Evolutionary conservation across 1,140 invertebrate genomes (phyloP).

Genomic region (Radopholus similis): DNA sequence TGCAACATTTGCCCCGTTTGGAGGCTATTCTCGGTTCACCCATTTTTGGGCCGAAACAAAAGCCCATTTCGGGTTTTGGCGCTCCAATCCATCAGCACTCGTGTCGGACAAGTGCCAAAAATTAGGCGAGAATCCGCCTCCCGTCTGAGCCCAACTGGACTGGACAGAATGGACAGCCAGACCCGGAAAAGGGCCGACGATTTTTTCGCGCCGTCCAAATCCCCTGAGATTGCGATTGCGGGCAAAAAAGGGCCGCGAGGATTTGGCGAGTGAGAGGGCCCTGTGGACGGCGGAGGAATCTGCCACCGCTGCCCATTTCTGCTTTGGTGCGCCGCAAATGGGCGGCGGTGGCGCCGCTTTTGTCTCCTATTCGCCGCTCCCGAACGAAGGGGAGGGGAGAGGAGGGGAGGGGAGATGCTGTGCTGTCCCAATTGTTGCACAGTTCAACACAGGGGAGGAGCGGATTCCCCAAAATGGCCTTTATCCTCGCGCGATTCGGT

Average conservation of each 20-base stretch:
- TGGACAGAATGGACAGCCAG: too few relatives aligned
- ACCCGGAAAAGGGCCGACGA: too few relatives aligned
- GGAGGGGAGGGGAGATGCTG: not conserved
- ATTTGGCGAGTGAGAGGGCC: not conserved
- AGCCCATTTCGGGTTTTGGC: too few relatives aligned
- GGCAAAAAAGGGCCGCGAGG: too few relatives aligned
- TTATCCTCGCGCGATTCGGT: not conserved
- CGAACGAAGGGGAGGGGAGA: not conserved
- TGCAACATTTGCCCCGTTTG: too few relatives aligned
- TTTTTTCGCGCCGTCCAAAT: slow-evolving; percentile 3
- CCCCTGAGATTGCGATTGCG: not conserved
- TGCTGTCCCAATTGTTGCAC: not conserved
- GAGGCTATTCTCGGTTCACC: too few relatives aligned
- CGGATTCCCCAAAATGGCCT: not conserved
- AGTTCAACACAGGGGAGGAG: not conserved
- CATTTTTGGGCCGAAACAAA: too few relatives aligned
- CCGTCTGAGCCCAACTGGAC: too few relatives aligned
- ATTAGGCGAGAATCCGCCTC: too few relatives aligned
- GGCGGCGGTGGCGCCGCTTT: not conserved
- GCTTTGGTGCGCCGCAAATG: not conserved
- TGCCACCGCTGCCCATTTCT: not conserved
- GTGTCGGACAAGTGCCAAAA: too few relatives aligned
- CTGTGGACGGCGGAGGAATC: not conserved
- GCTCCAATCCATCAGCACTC: too few relatives aligned
- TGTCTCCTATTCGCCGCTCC: too few relatives aligned